Percentiles rank a stretch among this genome's conserved stretches.
phyloP scores from a whole-genome alignment of 2,888 invertebrate species.

The Brachypalpus laphriformis region DNA sequence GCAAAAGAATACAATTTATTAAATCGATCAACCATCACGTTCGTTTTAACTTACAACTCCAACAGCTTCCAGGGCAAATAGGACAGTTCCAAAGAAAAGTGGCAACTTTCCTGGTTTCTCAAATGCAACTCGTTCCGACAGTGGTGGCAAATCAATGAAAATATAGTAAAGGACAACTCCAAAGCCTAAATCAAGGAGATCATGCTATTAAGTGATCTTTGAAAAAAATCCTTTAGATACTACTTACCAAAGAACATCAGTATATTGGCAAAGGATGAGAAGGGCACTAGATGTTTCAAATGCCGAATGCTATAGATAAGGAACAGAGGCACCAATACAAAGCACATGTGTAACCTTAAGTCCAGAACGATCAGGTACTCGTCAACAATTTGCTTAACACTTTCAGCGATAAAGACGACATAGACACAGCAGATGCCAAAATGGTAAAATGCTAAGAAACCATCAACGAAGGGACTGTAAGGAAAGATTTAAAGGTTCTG shows the following conservation, averaged over 20 bases:
- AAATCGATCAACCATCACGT: background rate
- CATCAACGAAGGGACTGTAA: constrained; percentile 89
- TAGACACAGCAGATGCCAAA: constrained; percentile 99
- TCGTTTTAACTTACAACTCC: constrained; percentile 87
- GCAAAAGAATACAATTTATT: background rate
- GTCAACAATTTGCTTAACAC: constrained; percentile 90
- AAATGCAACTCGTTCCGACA: constrained; percentile 82
- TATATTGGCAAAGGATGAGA: constrained; percentile 95
- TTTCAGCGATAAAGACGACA: constrained; percentile 95
- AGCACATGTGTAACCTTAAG: constrained; percentile 83
- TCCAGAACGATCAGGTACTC: constrained; percentile 83
- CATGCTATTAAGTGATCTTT: background rate
- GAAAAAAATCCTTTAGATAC: too few relatives aligned
- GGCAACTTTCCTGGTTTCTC: constrained; percentile 86
- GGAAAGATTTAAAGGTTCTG: constrained; percentile 37
- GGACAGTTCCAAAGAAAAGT: constrained; percentile 95
- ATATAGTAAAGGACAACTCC: constrained; percentile 93
- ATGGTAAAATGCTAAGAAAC: constrained; percentile 94
- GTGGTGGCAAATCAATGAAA: constrained; percentile 86
- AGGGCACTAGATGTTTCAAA: constrained; percentile 93
- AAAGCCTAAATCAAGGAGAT: constrained; percentile 83
- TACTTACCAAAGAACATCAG: constrained; percentile 87
- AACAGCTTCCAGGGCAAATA: constrained; percentile 95
- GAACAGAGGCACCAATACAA: constrained; percentile 88
- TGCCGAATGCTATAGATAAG: constrained; percentile 89